Conservation (phyloP, 2,888 invertebrate species). For the Caenorhabditis auriculariae region DNA sequence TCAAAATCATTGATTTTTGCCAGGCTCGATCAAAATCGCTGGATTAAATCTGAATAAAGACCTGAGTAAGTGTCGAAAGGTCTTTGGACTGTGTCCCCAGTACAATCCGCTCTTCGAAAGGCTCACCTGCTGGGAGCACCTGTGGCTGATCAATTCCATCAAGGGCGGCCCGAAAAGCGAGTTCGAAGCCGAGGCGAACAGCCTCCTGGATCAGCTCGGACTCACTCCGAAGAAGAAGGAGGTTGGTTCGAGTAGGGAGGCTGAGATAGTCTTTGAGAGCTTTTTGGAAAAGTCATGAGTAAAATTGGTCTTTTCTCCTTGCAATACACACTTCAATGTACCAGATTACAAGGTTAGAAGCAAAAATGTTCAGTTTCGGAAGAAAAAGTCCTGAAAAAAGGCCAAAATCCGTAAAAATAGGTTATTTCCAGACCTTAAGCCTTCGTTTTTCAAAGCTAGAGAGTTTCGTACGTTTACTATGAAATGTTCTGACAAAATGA, state of each 20-base stretch:
- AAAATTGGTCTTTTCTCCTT: too few relatives aligned
- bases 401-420: too few relatives aligned
- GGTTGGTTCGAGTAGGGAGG: not conserved
- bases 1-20: too few relatives aligned
- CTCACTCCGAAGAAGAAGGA: slow-evolving; percentile 4
- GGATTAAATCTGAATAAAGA: not conserved
- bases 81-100: slow-evolving; percentile 18
- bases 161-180: not conserved
- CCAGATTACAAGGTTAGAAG: too few relatives aligned
- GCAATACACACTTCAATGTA: too few relatives aligned
- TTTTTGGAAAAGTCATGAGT: too few relatives aligned
- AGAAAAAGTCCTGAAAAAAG: too few relatives aligned
- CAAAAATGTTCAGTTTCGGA: slow-evolving; percentile 23
- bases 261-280: not conserved
- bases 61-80: not conserved
- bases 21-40: too few relatives aligned
- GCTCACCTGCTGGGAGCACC: slow-evolving; percentile 50
- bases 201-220: slow-evolving; percentile 4
- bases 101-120: slow-evolving; percentile 47
- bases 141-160: slow-evolving; percentile 24
- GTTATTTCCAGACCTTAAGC: too few relatives aligned
- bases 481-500: too few relatives aligned
- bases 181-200: slow-evolving; percentile 6
- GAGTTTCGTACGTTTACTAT: too few relatives aligned
- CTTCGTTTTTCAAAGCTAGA: too few relatives aligned